These are phyloP conservation scores for Neotoma lepida DNA, from an alignment of 2,113 vertebrate species.

Conservation along the genomic window DNA sequence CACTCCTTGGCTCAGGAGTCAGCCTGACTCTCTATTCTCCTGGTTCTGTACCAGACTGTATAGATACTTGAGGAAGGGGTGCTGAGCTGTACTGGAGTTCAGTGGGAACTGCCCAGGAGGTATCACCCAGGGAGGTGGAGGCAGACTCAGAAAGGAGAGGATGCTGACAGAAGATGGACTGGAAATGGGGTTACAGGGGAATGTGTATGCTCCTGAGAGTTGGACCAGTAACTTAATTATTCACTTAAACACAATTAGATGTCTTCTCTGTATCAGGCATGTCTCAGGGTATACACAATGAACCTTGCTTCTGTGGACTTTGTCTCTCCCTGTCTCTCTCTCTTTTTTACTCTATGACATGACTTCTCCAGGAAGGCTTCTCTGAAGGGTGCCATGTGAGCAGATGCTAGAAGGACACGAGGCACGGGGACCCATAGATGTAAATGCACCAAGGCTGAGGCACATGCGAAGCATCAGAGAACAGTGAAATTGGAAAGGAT, in stretches of 20 bases:
- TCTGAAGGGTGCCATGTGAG: not conserved
- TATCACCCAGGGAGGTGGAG: not conserved
- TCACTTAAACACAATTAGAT: not conserved
- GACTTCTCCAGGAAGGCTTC: not conserved
- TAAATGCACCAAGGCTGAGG: not conserved
- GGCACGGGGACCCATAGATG: not conserved
- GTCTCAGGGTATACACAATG: not conserved
- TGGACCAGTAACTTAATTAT: not conserved
- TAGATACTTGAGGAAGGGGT: not conserved
- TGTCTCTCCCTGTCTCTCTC: not conserved
- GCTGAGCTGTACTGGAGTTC: not conserved
- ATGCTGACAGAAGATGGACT: not conserved
- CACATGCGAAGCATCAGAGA: not conserved
- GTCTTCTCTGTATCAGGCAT: not conserved
- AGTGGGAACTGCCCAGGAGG: not conserved
- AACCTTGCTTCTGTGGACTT: not conserved
- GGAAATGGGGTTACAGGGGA: not conserved
- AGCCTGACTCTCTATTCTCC: accelerated
- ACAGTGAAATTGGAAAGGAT: not conserved
- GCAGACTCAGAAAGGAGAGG: not conserved
- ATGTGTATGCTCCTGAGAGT: not conserved
- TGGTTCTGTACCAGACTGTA: not conserved
- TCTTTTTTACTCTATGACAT: not conserved
- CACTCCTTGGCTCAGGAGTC: not conserved
- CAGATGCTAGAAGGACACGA: not conserved